These are phyloP conservation scores for Villa cingulata DNA, from an alignment of 2,888 invertebrate species.

Conservation along the genomic window DNA sequence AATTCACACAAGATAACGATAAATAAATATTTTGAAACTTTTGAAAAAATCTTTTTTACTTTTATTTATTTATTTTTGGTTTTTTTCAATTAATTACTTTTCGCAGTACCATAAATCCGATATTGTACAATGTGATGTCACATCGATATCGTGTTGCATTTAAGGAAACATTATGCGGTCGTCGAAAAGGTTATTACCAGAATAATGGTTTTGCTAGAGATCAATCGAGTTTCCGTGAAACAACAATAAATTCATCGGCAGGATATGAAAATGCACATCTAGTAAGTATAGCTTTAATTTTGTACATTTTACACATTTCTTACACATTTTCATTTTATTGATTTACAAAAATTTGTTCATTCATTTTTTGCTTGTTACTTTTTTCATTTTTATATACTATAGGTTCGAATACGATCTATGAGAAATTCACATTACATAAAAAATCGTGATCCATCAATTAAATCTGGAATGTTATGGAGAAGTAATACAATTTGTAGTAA, in stretches of 20 bases:
- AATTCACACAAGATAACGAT: no score
- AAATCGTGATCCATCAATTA: conserved; percentile 19
- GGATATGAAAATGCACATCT: conserved; percentile 17
- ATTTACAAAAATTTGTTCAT: no score
- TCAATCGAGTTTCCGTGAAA: conserved; percentile 47
- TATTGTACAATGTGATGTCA: conserved; percentile 74
- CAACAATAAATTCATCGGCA: conserved; percentile 33
- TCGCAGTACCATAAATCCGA: conserved; percentile 67
- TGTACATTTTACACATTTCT: no score
- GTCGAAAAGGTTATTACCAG: conserved; percentile 32
- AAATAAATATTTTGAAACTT: no score
- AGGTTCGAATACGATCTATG: conserved; percentile 25
- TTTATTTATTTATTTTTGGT: no score
- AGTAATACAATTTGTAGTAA: conserved; percentile 18
- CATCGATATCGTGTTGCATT: conserved; percentile 64
- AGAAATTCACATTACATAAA: conserved; percentile 22
- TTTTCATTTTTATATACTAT: neutral
- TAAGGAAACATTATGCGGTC: conserved; percentile 56
- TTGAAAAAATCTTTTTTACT: no score
- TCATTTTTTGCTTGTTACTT: no score
- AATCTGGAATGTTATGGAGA: conserved; percentile 20
- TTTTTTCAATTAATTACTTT: no score
- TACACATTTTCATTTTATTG: no score
- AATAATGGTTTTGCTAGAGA: conserved; percentile 42
- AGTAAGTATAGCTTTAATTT: no score